A percentile compares a stretch with the other conserved stretches of the same genome.
phyloP scores from a whole-genome alignment of 37 sponge, comb jelly and placozoan genomes.

The Chondrilla cf. caribensis region DNA sequence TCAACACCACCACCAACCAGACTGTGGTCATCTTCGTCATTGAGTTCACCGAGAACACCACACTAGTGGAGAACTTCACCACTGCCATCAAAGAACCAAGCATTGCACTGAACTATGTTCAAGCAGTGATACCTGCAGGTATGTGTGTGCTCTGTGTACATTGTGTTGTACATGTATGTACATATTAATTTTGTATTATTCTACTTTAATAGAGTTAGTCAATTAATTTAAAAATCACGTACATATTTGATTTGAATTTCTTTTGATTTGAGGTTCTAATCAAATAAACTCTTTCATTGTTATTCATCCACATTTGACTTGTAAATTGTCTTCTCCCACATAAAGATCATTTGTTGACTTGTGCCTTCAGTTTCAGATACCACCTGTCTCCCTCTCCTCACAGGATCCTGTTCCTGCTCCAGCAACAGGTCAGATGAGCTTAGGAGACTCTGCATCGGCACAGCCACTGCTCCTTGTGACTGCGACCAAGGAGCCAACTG shows the following conservation, averaged over 20 bases:
- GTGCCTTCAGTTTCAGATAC: no score
- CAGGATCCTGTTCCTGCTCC: neutral
- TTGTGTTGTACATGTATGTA: no score
- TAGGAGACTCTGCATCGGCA: neutral
- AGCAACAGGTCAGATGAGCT: neutral
- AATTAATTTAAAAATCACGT: no score
- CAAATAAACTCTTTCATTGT: no score
- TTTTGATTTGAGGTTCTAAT: no score
- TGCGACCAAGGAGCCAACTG: neutral
- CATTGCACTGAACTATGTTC: neutral
- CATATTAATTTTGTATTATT: no score
- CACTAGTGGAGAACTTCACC: neutral
- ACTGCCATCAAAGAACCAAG: neutral
- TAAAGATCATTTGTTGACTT: no score
- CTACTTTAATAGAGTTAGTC: no score
- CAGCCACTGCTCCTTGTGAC: neutral
- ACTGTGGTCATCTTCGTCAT: neutral
- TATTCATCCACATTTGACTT: no score
- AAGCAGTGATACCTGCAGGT: slow-evolving; percentile 14
- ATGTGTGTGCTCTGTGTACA: neutral
- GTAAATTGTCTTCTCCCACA: no score
- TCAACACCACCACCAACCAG: neutral
- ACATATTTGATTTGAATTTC: no score
- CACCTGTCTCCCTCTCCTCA: no score
- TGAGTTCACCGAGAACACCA: neutral